A percentile compares a stretch with the other conserved stretches of the same genome.
These are phyloP conservation scores for Aricia agestis DNA, from an alignment of 1,140 invertebrate genomes.

Conservation along the genomic window DNA sequence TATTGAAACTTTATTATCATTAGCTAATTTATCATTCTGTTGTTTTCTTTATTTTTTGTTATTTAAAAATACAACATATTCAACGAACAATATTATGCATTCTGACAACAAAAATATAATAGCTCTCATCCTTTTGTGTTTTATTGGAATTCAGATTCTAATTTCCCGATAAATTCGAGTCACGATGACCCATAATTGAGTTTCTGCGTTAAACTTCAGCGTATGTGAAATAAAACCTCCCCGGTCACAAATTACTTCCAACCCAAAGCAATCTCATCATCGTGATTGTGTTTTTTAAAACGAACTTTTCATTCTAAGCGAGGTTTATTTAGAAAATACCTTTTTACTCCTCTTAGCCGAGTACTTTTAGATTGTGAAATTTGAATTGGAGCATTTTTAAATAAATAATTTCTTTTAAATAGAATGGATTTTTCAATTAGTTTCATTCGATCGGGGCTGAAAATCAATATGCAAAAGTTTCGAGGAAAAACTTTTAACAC, in stretches of 20 bases:
- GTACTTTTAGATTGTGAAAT: background rate
- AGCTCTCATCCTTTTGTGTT: background rate
- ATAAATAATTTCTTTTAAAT: background rate
- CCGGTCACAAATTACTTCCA: conserved; percentile 14
- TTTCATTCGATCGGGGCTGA: too few species aligned
- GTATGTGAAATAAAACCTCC: conserved; percentile 13
- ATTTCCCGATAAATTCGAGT: background rate
- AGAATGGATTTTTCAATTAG: too few species aligned
- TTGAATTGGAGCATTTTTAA: background rate
- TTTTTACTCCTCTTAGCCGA: background rate
- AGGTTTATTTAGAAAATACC: background rate
- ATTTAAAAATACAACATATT: too few species aligned
- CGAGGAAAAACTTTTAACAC: too few species aligned
- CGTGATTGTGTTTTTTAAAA: conserved; percentile 16
- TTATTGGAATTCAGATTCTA: background rate
- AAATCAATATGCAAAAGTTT: too few species aligned
- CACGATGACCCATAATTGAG: conserved; percentile 15
- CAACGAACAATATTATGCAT: too few species aligned
- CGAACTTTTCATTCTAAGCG: conserved; percentile 5
- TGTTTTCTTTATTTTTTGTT: too few species aligned
- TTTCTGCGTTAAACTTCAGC: conserved; percentile 8
- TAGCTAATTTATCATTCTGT: too few species aligned
- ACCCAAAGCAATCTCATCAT: conserved; percentile 17
- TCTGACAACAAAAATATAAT: too few species aligned
- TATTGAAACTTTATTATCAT: background rate